Evolutionary conservation across 2,888 invertebrate genomes (phyloP).

Genomic region (Boloria selene): DNA sequence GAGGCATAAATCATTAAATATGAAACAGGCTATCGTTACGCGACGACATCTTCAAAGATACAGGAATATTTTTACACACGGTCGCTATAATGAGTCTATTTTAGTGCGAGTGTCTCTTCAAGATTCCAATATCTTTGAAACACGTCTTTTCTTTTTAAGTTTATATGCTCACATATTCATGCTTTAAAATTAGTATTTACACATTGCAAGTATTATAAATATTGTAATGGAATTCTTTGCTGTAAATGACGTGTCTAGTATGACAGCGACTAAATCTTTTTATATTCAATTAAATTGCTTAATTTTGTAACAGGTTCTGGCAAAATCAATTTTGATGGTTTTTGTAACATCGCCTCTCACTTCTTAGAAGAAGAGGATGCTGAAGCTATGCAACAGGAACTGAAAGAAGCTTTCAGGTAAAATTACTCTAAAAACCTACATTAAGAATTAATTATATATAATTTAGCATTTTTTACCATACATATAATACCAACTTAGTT

Average conservation of each 20-base stretch:
- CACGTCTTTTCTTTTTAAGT: constrained; percentile 35
- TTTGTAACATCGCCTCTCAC: constrained; percentile 95
- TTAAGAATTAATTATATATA: too few species aligned
- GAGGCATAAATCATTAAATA: constrained; percentile 41
- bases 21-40: constrained; percentile 40
- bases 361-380: constrained; percentile 98
- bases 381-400: constrained; percentile 97
- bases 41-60: constrained; percentile 64
- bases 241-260: not conserved
- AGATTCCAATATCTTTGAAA: constrained; percentile 40
- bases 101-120: constrained; percentile 52
- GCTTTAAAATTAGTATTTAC: constrained; percentile 30
- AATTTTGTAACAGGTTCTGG: constrained; percentile 84
- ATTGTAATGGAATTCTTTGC: not conserved
- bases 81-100: constrained; percentile 68
- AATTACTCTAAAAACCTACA: not conserved
- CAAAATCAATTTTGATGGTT: constrained; percentile 96
- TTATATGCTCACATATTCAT: constrained; percentile 27
- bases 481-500: too few species aligned
- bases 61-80: constrained; percentile 71
- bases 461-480: too few species aligned
- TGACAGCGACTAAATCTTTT: not conserved
- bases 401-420: constrained; percentile 97
- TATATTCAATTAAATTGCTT: constrained; percentile 26
- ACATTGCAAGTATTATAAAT: constrained; percentile 14